phyloP scores from a whole-genome alignment of 1,140 invertebrate genomes.

The Trachelipus rathkii region DNA sequence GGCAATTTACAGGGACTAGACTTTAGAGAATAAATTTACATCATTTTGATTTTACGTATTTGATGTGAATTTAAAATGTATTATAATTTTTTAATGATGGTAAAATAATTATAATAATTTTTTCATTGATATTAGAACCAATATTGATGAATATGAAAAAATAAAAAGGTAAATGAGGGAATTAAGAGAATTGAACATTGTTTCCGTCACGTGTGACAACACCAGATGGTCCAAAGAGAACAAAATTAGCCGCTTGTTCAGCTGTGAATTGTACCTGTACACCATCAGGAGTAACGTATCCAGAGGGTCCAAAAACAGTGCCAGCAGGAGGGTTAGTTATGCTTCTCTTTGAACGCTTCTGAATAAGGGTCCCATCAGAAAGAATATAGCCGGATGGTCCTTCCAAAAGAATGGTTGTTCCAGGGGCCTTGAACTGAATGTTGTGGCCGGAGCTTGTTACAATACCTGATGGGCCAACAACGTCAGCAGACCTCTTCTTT shows the following conservation, averaged over 20 bases:
- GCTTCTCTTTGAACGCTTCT: slow-evolving; percentile 25
- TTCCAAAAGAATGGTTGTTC: neutral
- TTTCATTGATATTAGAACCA: no score
- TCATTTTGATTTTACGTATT: no score
- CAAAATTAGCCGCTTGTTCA: slow-evolving; percentile 16
- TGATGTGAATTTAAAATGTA: no score
- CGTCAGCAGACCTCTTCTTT: neutral
- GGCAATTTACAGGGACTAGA: no score
- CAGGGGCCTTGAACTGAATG: slow-evolving; percentile 25
- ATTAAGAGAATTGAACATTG: slow-evolving; percentile 19
- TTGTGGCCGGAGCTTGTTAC: slow-evolving; percentile 16
- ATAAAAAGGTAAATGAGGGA: no score
- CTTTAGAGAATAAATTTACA: no score
- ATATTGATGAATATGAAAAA: no score
- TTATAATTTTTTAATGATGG: no score
- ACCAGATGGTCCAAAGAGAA: slow-evolving; percentile 6
- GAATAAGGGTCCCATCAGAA: neutral
- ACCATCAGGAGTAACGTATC: slow-evolving; percentile 13
- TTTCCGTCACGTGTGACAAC: slow-evolving; percentile 23
- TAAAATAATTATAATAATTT: no score
- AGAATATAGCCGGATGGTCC: neutral
- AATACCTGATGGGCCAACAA: neutral
- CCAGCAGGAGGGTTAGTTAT: slow-evolving; percentile 4
- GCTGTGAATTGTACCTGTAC: slow-evolving; percentile 21
- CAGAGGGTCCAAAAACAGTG: slow-evolving; percentile 14